Percentiles rank a stretch among this genome's conserved stretches.
These are phyloP conservation scores for Opisthocomus hoazin DNA, from an alignment of 2,113 vertebrate genomes.

Conservation along the genomic window DNA sequence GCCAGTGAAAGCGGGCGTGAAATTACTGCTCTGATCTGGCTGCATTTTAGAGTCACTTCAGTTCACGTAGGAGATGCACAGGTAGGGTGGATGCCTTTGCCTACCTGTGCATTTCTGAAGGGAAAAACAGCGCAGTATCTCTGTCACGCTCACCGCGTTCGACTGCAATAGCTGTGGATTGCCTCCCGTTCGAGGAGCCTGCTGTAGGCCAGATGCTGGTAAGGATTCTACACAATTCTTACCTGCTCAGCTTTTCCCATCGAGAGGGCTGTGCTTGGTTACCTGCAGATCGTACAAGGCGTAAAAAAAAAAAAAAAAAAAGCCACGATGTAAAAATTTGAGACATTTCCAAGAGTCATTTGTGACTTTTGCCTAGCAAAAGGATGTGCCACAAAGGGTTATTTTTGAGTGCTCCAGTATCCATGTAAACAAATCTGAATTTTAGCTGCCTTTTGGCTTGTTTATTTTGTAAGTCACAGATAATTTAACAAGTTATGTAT, in stretches of 20 bases:
- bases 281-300: not conserved
- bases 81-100: not conserved
- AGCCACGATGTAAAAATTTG: not conserved
- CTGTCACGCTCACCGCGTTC: not conserved
- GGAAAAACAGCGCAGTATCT: not conserved
- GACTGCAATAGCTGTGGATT: not conserved
- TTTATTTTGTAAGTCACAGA: slow-evolving; percentile 18
- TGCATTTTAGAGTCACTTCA: not conserved
- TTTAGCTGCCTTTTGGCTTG: not conserved
- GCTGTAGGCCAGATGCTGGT: not conserved
- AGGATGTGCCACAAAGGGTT: not conserved
- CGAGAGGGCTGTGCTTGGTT: not conserved
- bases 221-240: not conserved
- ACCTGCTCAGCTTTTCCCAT: not conserved
- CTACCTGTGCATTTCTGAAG: not conserved
- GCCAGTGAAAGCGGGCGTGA: not conserved
- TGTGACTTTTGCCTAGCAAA: not conserved
- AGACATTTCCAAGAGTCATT: not conserved
- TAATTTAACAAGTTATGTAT: not conserved
- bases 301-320: not conserved
- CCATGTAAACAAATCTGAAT: not conserved
- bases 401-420: not conserved
- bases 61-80: not conserved
- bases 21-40: not conserved
- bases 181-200: fast-evolving